phyloP scores from a whole-genome alignment of 1,140 invertebrate genomes.

The Ceratoteleas bidentatus region DNA sequence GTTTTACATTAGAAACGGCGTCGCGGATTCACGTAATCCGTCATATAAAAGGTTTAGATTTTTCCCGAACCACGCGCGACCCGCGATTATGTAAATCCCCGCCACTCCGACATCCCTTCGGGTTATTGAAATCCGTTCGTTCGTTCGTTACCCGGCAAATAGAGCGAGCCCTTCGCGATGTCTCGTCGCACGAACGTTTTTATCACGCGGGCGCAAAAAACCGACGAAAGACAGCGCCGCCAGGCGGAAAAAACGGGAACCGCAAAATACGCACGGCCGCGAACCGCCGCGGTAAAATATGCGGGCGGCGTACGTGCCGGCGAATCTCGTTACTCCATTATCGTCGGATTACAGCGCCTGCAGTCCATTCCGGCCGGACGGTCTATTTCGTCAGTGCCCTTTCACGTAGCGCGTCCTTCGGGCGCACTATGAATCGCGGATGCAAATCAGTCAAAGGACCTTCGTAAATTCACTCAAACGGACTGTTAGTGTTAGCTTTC shows the following conservation, averaged over 20 bases:
- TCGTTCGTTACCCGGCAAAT: neutral
- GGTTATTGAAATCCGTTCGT: slow-evolving; percentile 27
- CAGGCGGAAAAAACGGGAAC: too few species aligned
- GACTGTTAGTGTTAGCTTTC: slow-evolving; percentile 18
- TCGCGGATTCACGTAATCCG: slow-evolving; percentile 42
- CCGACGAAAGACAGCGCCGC: neutral
- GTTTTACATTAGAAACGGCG: slow-evolving; percentile 37
- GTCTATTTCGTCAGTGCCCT: slow-evolving; percentile 22
- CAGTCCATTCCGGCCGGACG: slow-evolving; percentile 66
- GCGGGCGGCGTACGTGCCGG: slow-evolving; percentile 75
- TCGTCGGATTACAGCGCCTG: slow-evolving; percentile 77
- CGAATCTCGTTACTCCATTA: slow-evolving; percentile 80
- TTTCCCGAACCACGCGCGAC: slow-evolving; percentile 27
- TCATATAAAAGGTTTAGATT: slow-evolving; percentile 46
- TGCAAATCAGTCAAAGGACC: slow-evolving; percentile 31
- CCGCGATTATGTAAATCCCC: slow-evolving; percentile 37
- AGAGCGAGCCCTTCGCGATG: too few species aligned
- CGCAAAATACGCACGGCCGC: slow-evolving; percentile 22
- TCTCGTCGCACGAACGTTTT: too few species aligned
- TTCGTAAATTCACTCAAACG: slow-evolving; percentile 20
- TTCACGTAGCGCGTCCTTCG: slow-evolving; percentile 63
- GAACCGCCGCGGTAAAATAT: slow-evolving; percentile 79
- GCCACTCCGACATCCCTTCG: neutral
- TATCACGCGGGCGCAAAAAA: neutral
- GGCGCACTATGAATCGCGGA: slow-evolving; percentile 50